These are phyloP conservation scores for Octomys mimax DNA, from an alignment of 2,797 vertebrate species.

Conservation along the genomic window DNA sequence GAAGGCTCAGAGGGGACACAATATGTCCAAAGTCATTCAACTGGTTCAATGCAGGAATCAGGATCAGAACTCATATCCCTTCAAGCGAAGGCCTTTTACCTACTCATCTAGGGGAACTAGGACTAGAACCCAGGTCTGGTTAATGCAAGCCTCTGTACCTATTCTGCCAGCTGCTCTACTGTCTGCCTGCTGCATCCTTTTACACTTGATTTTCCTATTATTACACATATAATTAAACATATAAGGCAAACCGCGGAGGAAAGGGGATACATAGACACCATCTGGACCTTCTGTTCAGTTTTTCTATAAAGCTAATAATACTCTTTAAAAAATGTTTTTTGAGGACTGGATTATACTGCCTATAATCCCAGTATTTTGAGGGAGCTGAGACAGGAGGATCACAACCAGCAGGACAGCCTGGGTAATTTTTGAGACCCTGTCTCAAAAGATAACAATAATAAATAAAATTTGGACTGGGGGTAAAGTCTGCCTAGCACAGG, in stretches of 20 bases:
- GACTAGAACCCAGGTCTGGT: background rate
- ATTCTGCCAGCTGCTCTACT: background rate
- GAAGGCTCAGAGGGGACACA: constrained; percentile 7
- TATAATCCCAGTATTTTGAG: background rate
- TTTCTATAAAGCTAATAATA: constrained; percentile 21
- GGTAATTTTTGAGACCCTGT: background rate
- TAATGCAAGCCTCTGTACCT: background rate
- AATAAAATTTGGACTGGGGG: background rate
- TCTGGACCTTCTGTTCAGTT: background rate
- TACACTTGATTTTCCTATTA: background rate
- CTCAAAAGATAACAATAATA: background rate
- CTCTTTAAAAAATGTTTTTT: background rate
- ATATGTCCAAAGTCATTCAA: background rate
- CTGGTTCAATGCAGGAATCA: background rate
- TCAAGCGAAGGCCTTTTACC: background rate
- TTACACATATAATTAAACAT: background rate
- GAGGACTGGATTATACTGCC: background rate
- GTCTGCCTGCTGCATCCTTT: background rate
- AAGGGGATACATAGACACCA: background rate
- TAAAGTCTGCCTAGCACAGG: background rate
- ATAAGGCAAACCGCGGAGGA: background rate
- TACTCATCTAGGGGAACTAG: background rate
- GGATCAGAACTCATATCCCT: background rate
- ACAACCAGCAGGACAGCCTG: background rate
- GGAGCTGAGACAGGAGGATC: background rate